A percentile compares a stretch with the other conserved stretches of the same genome.
Conservation (phyloP, 2,113 vertebrate genomes). For the Rhinopomastus cyanomelas region DNA sequence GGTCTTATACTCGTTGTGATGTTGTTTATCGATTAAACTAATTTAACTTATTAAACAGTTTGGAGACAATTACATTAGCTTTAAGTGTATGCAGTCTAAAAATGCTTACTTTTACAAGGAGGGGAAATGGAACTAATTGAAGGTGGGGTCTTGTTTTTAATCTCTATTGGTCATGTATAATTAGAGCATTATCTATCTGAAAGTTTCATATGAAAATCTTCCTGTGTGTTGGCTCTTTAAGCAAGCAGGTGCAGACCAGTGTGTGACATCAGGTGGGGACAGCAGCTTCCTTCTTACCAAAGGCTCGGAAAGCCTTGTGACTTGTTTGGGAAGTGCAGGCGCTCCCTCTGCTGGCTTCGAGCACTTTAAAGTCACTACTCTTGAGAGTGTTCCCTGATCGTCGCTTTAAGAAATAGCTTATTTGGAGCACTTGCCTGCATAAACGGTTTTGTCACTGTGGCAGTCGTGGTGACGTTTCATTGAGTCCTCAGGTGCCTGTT, state of each 20-base stretch:
- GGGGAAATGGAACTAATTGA: background rate
- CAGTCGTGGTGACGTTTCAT: background rate
- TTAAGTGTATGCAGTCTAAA: background rate
- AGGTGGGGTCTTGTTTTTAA: fast-evolving
- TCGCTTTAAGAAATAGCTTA: background rate
- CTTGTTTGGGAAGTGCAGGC: constrained; percentile 1
- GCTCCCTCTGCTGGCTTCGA: constrained; percentile 57
- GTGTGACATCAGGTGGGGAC: background rate
- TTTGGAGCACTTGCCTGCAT: background rate
- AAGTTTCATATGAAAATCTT: background rate
- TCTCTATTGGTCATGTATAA: background rate
- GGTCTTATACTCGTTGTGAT: background rate
- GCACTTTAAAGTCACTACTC: background rate
- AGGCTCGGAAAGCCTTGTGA: background rate
- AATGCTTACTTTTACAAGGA: background rate
- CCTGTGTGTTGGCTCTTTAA: background rate
- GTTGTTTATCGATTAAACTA: background rate
- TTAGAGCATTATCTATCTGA: background rate
- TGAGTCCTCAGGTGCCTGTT: background rate
- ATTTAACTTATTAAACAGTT: background rate
- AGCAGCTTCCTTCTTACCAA: background rate
- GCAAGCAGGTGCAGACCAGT: background rate
- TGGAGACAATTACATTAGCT: background rate
- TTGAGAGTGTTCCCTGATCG: background rate
- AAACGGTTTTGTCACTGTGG: background rate